These are phyloP conservation scores for Pogonocichla stellata DNA, from an alignment of 2,113 vertebrate genomes.

Conservation along the genomic window DNA sequence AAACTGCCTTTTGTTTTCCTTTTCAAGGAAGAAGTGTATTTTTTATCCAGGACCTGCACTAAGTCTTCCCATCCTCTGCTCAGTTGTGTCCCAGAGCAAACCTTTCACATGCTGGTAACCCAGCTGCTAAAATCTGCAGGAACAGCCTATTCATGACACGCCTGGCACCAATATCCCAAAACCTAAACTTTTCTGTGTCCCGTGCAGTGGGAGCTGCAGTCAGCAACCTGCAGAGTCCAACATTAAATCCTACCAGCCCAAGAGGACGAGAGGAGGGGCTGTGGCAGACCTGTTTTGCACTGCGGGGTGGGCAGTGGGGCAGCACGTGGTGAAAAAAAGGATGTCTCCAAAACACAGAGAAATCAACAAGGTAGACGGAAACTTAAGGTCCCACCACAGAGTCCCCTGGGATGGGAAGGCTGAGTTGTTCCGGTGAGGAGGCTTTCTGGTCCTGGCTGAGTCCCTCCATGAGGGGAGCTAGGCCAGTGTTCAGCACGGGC, in stretches of 20 bases:
- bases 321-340: not conserved
- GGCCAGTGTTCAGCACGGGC: rapidly evolving
- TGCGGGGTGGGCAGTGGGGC: rapidly evolving
- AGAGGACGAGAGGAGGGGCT: not conserved
- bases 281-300: rapidly evolving
- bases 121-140: not conserved
- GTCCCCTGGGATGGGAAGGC: not conserved
- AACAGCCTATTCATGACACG: not conserved
- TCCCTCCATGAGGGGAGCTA: not conserved
- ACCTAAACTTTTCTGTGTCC: not conserved
- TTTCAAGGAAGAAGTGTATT: not conserved
- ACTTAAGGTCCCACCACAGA: not conserved
- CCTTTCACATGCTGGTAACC: not conserved
- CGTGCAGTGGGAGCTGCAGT: rapidly evolving
- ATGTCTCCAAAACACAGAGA: not conserved
- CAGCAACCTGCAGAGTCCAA: not conserved
- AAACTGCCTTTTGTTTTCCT: not conserved
- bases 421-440: not conserved
- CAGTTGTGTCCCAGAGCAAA: not conserved
- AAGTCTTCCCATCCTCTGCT: not conserved
- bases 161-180: not conserved
- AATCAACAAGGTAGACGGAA: not conserved
- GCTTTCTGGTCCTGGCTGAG: not conserved
- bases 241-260: not conserved
- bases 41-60: not conserved